Base-by-base conservation (phyloP, 2,888 invertebrate genomes). In the Gymnocheta viridis region DNA sequence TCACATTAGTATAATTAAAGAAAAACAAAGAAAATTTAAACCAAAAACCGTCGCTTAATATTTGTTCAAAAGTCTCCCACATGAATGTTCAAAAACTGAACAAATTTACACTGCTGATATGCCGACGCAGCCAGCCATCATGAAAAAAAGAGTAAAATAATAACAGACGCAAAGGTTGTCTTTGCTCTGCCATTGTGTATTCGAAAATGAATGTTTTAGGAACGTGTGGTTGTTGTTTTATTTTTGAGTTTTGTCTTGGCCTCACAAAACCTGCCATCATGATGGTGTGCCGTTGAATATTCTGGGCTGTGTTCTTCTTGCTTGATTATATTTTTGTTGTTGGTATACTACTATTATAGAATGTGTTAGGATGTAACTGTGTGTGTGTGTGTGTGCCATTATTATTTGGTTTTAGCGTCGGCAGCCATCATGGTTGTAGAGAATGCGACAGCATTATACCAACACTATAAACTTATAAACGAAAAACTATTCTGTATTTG, bases 401-500 rank as follows among this genome's bases (percentile, higher is more conserved):
- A 44, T 38, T 77, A 22, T 67, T 27, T 60, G 7, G 62, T 24
- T 24, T 79, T 49, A 27, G 54, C 58, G 41, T 49, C 54, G 84
- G 82, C 84, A 85, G 83, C 85, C 85, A 85, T 85, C 82, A 83
- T 85, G 66, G 12, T 35, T 79, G 49, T 73, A 32, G 76, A 72
- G 79, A 76, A 62, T 73, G 77, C 38, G 74, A 85, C 51, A 85
- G 44, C 58, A 58, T 35, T 85, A 85, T 79, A 76, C 17, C 12
- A 44, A 22, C 19, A 17, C 60, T 64, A 32, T 38, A 64, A 3
- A 24, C 19, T 24, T 17, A 22, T 54, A 56, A 29, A 2, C 19
- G 7, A 2, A 69, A 62, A 49, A 72, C 41, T 49, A 60, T 60
- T 66, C 27, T 58, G 17, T 32, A 67, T 14, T 64, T 69, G 27